A percentile compares a stretch with the other conserved stretches of the same genome.
Evolutionary conservation across 2,113 vertebrate genomes (phyloP).

Genomic region (Psettodes erumei): DNA sequence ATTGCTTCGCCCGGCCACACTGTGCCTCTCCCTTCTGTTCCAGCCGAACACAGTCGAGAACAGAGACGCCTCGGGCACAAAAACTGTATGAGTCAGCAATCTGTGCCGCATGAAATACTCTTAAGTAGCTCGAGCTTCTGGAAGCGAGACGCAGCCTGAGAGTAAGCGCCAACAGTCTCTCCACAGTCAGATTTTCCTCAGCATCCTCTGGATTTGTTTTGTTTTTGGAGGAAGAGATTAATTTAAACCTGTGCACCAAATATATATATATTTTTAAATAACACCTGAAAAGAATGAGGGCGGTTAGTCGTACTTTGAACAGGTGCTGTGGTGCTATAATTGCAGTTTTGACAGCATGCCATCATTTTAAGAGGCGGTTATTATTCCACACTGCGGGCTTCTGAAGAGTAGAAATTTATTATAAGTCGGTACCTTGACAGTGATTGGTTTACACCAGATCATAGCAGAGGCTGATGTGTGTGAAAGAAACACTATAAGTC

Average conservation of each 20-base stretch:
- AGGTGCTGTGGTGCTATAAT: neutral
- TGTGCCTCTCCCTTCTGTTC: neutral
- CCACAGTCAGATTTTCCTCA: too few species aligned
- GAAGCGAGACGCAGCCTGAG: neutral
- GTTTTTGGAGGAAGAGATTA: too few species aligned
- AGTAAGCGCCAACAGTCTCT: too few species aligned
- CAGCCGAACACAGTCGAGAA: neutral
- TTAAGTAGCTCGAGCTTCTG: too few species aligned
- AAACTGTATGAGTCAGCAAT: neutral
- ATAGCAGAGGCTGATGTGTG: neutral
- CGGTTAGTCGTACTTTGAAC: neutral
- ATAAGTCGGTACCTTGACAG: neutral
- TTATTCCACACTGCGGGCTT: neutral
- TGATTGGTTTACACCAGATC: neutral
- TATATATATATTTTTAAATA: too few species aligned
- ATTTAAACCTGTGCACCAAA: too few species aligned
- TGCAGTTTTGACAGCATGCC: constrained; percentile 3
- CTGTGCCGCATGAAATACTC: neutral
- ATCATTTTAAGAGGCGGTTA: neutral
- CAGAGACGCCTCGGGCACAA: neutral
- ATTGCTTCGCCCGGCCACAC: neutral
- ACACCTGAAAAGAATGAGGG: neutral
- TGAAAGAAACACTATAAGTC: constrained; percentile 1
- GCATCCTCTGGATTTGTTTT: too few species aligned
- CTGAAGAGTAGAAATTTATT: neutral